phyloP scores from a whole-genome alignment of 1,140 invertebrate species.

The Tribolium madens region DNA sequence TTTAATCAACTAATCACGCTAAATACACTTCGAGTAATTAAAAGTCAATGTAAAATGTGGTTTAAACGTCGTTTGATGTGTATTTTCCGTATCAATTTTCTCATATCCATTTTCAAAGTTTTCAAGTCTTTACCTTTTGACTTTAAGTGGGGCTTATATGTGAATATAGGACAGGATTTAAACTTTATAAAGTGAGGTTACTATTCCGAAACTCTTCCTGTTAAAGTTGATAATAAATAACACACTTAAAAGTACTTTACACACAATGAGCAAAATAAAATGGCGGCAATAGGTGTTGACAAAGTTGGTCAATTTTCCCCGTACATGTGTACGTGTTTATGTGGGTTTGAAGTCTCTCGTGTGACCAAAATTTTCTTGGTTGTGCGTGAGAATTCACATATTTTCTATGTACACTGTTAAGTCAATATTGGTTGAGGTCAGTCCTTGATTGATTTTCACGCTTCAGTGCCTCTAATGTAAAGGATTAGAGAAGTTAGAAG shows the following conservation, averaged over 20 bases:
- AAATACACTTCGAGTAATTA: not conserved
- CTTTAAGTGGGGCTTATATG: slow-evolving; percentile 19
- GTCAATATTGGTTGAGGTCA: not conserved
- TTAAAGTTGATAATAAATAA: not conserved
- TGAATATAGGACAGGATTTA: not conserved
- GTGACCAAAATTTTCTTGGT: not conserved
- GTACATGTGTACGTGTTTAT: not conserved
- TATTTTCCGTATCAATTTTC: slow-evolving; percentile 23
- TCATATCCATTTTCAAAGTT: slow-evolving; percentile 19
- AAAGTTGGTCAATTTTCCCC: not conserved
- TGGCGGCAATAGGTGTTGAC: not conserved
- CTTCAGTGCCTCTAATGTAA: not conserved
- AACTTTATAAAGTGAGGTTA: slow-evolving; percentile 23
- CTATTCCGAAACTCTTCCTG: not conserved
- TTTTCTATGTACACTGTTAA: not conserved
- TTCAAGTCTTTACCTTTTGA: not conserved
- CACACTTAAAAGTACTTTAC: not conserved
- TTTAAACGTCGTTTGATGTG: not conserved
- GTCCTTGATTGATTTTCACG: not conserved
- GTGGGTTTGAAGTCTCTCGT: not conserved
- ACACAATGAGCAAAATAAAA: not conserved
- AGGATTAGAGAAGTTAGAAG: not conserved
- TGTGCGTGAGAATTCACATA: not conserved
- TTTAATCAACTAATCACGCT: not conserved
- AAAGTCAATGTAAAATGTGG: not conserved